These are phyloP conservation scores for Neria commutata DNA, from an alignment of 2,888 invertebrate species.

Conservation along the genomic window DNA sequence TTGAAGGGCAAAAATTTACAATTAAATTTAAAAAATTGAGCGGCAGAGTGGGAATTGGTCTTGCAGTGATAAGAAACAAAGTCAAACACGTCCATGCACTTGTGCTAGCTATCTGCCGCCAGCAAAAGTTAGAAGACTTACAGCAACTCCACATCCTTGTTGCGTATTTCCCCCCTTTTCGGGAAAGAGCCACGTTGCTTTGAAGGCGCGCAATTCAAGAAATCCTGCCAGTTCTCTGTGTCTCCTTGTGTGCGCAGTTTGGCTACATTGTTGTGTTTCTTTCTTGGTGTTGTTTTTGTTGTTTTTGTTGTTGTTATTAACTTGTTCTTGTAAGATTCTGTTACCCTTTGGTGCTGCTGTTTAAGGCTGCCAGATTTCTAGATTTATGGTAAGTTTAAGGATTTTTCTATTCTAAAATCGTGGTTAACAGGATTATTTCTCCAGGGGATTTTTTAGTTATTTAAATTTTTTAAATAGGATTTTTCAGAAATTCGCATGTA, in stretches of 20 bases:
- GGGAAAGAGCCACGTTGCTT: too few species aligned
- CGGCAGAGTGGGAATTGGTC: background rate
- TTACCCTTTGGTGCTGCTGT: too few species aligned
- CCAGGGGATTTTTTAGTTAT: too few species aligned
- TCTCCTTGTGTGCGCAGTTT: background rate
- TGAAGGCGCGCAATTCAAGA: background rate
- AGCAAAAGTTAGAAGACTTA: too few species aligned
- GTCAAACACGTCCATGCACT: background rate
- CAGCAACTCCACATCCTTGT: too few species aligned
- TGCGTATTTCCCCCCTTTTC: too few species aligned
- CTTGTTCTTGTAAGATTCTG: background rate
- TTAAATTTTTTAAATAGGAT: too few species aligned
- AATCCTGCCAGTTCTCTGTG: background rate
- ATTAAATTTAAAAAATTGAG: constrained; percentile 8
- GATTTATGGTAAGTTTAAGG: too few species aligned
- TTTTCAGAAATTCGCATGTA: too few species aligned
- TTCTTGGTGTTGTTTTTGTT: background rate
- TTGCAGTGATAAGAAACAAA: constrained; percentile 15
- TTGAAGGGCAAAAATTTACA: background rate
- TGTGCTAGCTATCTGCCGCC: background rate
- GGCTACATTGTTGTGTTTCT: constrained; percentile 11
- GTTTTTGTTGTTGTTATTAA: background rate
- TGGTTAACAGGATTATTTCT: too few species aligned
- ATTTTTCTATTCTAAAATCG: too few species aligned
- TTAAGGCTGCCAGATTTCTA: too few species aligned